Base-by-base conservation (phyloP, 2,888 invertebrate genomes). In the Caenorhabditis parvicauda region DNA sequence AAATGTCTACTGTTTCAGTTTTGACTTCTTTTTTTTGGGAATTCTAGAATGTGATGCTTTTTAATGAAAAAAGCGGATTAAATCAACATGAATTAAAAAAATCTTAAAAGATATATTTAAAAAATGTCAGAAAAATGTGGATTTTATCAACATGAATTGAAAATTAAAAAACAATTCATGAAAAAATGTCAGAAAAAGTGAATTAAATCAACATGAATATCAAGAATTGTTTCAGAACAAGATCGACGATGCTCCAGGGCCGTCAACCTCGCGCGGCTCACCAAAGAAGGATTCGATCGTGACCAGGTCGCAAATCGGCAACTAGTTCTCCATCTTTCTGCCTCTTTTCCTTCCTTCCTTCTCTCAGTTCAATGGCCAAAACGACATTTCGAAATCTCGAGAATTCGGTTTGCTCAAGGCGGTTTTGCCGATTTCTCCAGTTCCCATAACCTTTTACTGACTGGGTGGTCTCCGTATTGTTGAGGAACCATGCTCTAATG, bases 331-430 rank as follows among this genome's bases (percentile, higher is more conserved):
- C 48, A 25, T 27, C 32, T 46, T 21, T 44, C 52, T n/a, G 25
- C 38, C 27, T 27, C 43, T 35, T 27, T 19, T 17, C 24, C 46
- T 32, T 24, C 45, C n/a, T 41, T 7, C 19, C 9, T 22, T 21
- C 14, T 7, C 28, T 38, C 29, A 6, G n/a, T 21, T 17, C 19
- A 37, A 39, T 32, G 38, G 14, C 37, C 51, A 43, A 29, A 19
- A 42, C 47, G 57, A 57, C 44, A 43, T 47, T 52, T 57, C 52
- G 56, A 56, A 61, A 61, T 53, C 61, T 39, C 53, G 61, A 61
- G 42, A 45, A 24, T 25, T 24, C 56, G 56, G 45, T 27, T 49
- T 61, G 61, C 61, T 61, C 61, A 61, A 61, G 55, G 48, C 22
- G 12, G 9, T 21, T 42, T 42, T 21, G 9, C 17, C 17, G 12